These are phyloP conservation scores for Vespertilio murinus DNA, from an alignment of 2,797 vertebrate genomes.

Conservation along the genomic window DNA sequence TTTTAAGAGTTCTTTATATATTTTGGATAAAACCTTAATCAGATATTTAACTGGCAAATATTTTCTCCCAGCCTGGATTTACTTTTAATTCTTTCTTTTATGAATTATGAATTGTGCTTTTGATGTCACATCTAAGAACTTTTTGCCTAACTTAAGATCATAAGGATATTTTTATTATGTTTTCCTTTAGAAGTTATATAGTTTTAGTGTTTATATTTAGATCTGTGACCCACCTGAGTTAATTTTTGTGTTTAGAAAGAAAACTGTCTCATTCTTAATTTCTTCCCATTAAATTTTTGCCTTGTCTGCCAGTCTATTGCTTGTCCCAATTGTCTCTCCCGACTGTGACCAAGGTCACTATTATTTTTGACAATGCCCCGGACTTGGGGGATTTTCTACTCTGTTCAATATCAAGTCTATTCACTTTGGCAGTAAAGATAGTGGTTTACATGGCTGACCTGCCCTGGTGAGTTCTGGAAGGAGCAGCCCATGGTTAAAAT, in stretches of 20 bases:
- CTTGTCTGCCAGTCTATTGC: neutral
- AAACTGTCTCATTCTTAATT: neutral
- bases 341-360: neutral
- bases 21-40: neutral
- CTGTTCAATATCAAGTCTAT: neutral
- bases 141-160: neutral
- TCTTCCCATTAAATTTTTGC: neutral
- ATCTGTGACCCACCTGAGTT: neutral
- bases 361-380: neutral
- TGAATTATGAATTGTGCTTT: no score
- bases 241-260: neutral
- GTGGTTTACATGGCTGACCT: neutral
- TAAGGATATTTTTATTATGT: slow-evolving; percentile 1
- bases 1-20: no score
- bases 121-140: no score
- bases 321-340: neutral
- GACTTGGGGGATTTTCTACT: neutral
- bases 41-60: neutral
- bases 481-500: neutral
- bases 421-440: neutral
- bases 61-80: neutral
- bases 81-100: neutral
- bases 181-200: neutral
- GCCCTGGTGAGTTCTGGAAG: neutral
- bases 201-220: neutral